Base-by-base conservation (phyloP, 2,888 invertebrate genomes). In the Aphidoletes aphidimyza region DNA sequence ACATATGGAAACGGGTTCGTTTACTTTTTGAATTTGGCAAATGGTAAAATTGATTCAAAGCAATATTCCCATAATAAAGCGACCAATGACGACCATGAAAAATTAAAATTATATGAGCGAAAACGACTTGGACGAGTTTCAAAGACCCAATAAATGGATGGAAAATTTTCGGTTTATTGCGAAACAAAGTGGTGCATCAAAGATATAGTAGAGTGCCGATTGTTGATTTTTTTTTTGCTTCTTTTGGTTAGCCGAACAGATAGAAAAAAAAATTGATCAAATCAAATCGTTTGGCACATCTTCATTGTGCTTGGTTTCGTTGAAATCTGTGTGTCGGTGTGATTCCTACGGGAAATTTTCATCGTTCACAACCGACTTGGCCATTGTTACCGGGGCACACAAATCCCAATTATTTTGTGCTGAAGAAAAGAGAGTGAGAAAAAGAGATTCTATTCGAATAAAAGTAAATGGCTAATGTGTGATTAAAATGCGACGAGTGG, bases 401-500 rank as follows among this genome's bases (percentile, higher is more conserved):
- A 69, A 69, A 30, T 69, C 69, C 2, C 69, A 69, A 69, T 69
- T 69, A 69, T 69, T 69, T 30, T 14, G 69, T 26, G 69, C 26
- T n/a, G n/a, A 69, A 30, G 14, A 30, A 26, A 22, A n/a, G 3
- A 26, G 14, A 69, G 17, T 0, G 34, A 34, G 69, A 14, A n/a
- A n/a, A n/a, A n/a, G n/a, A n/a, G n/a, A 69, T 69, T 69, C 34
- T 30, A 30, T 69, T 30, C 69, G 69, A 69, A 69, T 69, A 69
- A 69, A 69, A 69, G 69, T 69, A 69, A 69, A 69, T 54, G 54
- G 54, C 54, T 54, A 54, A 54, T 69, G 69, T 69, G 69, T 69
- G 69, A 69, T 69, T 69, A 69, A 69, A 69, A 69, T 69, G 69
- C 69, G 30, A 69, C 26, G 47, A 47, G 9, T 47, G 47, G 39